Evolutionary conservation across 2,888 invertebrate species (phyloP), one percentile per base, ranked within the genome.

Genomic region (Xylophagus ater): DNA sequence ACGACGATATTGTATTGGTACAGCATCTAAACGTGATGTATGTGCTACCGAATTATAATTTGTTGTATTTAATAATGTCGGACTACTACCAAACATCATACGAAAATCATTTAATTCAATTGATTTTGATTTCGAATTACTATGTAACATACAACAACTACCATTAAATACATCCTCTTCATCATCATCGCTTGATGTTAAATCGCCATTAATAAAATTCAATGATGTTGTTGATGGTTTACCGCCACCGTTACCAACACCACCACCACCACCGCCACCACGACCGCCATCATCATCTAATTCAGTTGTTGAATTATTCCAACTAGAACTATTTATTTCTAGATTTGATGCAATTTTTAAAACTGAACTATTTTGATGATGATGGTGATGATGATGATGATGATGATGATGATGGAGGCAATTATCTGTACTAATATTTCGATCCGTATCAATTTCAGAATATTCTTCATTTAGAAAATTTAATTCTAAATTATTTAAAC

Each of bases 61-160:
- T 28, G 39, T 36, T 35, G 45, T 45, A 34, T 45, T 47, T 17
- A 48, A 33, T 18, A 50, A 37, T 12, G 47, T 47, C n/a, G 50
- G 50, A 41, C 49, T 49, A 34, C 50, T 50, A 15, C 50, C 48
- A 19, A 50, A 50, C 46, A 45, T 46, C 45, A 46, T 44, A 19
- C 49, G 47, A 43, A 46, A 47, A 24, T 47, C 46, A 41, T 49
- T 49, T n/a, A 47, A 32, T 40, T 49, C 46, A 24, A 44, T 40
- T 21, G 46, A 47, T 41, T 46, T 45, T 26, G 47, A 45, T 41
- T 49, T 49, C 14, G 44, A 34, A 40, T 41, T 45, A 41, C 35
- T 42, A 18, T 45, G 44, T 21, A 44, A 31, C 29, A 41, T 40
- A 24, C 42, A 40, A 37, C 40, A 43, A 21, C 45, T 38, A 23